phyloP scores from a whole-genome alignment of 2,888 invertebrate genomes.

The Cheilosia impressa region DNA sequence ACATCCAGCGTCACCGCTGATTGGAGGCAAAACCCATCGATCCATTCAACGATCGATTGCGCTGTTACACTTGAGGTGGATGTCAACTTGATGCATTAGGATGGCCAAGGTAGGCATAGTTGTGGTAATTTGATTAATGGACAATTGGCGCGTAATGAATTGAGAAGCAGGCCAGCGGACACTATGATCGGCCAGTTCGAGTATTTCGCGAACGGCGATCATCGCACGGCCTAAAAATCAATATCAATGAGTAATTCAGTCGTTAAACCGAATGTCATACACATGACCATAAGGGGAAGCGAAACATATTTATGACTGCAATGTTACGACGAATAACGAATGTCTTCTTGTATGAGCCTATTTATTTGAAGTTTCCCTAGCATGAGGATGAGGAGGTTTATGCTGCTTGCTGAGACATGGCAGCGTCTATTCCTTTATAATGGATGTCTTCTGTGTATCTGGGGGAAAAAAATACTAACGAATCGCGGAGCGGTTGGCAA shows the following conservation, averaged over 20 bases:
- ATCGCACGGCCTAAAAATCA: constrained; percentile 55
- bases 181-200: constrained; percentile 22
- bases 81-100: constrained; percentile 67
- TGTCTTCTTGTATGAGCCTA: constrained; percentile 25
- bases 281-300: constrained; percentile 44
- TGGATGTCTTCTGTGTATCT: constrained; percentile 8
- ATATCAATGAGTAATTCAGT: constrained; percentile 64
- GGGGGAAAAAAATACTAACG: constrained; percentile 18
- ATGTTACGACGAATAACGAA: constrained; percentile 39
- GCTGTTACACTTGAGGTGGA: constrained; percentile 47
- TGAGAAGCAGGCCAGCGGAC: constrained; percentile 28
- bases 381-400: constrained; percentile 11
- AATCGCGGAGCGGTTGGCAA: not conserved
- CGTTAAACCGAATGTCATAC: constrained; percentile 42
- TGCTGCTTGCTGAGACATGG: not conserved
- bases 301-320: constrained; percentile 55
- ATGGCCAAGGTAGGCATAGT: constrained; percentile 54
- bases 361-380: constrained; percentile 15
- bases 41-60: constrained; percentile 60
- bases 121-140: constrained; percentile 72
- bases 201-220: constrained; percentile 24
- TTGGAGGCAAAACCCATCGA: constrained; percentile 62
- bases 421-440: not conserved
- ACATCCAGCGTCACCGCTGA: constrained; percentile 38
- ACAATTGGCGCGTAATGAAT: constrained; percentile 71